phyloP scores from a whole-genome alignment of 2,113 vertebrate genomes.

The Sebastes fasciatus region DNA sequence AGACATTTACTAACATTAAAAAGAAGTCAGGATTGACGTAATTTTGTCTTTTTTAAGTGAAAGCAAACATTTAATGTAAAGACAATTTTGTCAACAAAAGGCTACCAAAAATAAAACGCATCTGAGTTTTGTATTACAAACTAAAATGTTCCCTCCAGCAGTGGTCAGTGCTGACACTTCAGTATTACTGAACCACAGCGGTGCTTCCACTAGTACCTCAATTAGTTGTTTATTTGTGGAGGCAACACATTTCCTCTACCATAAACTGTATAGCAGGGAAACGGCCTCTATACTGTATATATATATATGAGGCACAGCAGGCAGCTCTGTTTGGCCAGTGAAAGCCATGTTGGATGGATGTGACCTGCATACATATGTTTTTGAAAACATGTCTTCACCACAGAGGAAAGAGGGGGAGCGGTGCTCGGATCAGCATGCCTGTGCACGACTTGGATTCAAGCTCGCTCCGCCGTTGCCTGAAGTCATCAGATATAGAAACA shows the following conservation, averaged over 20 bases:
- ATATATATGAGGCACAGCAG: not conserved
- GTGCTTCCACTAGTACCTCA: conserved; percentile 3
- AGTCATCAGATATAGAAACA: conserved; percentile 34
- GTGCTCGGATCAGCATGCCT: conserved; percentile 21
- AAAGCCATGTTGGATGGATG: conserved; percentile 35
- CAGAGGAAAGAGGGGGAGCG: conserved; percentile 1
- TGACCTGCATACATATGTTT: conserved; percentile 49
- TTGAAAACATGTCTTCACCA: conserved; percentile 30
- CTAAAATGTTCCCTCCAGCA: conserved; percentile 5
- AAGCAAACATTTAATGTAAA: not conserved
- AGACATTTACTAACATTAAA: not conserved
- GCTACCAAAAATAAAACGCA: not conserved
- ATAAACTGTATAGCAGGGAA: conserved; percentile 7
- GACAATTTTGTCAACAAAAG: not conserved
- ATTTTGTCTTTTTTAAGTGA: not conserved
- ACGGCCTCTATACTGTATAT: conserved; percentile 8
- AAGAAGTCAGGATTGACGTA: not conserved
- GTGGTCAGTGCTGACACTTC: conserved; percentile 36
- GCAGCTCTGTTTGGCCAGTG: conserved; percentile 31
- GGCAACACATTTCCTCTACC: conserved; percentile 14
- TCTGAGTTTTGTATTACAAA: not conserved
- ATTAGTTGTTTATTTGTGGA: conserved; percentile 15
- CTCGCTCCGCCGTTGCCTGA: conserved; percentile 32
- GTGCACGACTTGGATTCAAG: conserved; percentile 34
- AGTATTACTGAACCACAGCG: conserved; percentile 28